Conservation (phyloP, 2,797 vertebrate genomes). For the Pseudomugil gertrudae region DNA sequence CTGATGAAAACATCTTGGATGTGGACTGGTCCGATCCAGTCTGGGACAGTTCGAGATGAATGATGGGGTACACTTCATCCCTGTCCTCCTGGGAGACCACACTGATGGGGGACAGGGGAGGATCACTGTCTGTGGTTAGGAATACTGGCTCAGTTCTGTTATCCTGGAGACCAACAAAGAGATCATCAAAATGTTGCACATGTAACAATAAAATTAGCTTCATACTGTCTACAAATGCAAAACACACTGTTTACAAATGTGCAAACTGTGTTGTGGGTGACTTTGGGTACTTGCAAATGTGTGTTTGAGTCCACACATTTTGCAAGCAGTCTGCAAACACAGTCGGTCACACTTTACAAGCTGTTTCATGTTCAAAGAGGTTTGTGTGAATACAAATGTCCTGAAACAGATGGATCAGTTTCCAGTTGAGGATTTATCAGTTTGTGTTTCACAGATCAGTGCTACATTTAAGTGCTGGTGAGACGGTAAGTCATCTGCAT, state of each 20-base stretch:
- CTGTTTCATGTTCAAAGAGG: too few species aligned
- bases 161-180: conserved; percentile 54
- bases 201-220: not conserved
- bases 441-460: too few species aligned
- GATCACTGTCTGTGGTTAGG: conserved; percentile 72
- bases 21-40: not conserved
- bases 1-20: not conserved
- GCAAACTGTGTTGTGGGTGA: not conserved
- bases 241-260: not conserved
- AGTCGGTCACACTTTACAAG: too few species aligned
- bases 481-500: too few species aligned
- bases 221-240: too few species aligned
- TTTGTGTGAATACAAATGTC: too few species aligned
- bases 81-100: conserved; percentile 67
- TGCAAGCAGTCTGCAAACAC: too few species aligned
- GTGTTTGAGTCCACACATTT: too few species aligned
- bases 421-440: too few species aligned
- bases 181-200: not conserved
- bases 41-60: conserved; percentile 23
- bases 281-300: not conserved
- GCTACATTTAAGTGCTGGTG: too few species aligned
- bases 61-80: conserved; percentile 55
- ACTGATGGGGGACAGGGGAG: conserved; percentile 79
- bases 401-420: too few species aligned
- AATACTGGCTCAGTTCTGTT: conserved; percentile 55